These are phyloP conservation scores for Sinopyrophorus schimmeli DNA, from an alignment of 2,888 invertebrate species.

Conservation along the genomic window DNA sequence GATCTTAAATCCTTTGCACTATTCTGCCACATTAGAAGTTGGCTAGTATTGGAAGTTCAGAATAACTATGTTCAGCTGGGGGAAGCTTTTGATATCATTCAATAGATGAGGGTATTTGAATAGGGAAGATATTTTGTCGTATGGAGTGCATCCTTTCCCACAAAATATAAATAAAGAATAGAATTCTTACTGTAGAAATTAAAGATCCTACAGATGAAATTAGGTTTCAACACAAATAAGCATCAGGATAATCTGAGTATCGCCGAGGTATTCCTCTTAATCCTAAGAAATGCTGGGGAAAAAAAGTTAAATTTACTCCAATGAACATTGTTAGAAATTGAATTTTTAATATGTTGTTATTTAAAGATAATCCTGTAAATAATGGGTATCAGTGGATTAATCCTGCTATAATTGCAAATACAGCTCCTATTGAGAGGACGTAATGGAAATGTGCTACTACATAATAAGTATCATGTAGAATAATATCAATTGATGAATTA, in stretches of 20 bases:
- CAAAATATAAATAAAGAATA: constrained; percentile 65
- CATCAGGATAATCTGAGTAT: constrained; percentile 73
- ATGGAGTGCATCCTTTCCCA: constrained; percentile 69
- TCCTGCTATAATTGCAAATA: constrained; percentile 77
- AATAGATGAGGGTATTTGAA: no score
- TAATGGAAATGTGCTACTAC: constrained; percentile 84
- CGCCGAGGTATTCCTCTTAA: constrained; percentile 75
- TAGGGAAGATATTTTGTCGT: no score
- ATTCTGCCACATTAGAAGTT: no score
- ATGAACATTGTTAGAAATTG: constrained; percentile 75
- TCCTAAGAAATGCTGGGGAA: constrained; percentile 78
- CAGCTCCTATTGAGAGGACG: constrained; percentile 78
- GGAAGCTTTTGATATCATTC: no score
- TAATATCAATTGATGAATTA: constrained; percentile 77
- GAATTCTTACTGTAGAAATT: constrained; percentile 64
- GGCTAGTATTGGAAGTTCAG: no score
- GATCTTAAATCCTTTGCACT: no score
- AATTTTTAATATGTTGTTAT: constrained; percentile 64
- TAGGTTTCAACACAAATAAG: constrained; percentile 68
- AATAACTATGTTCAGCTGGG: no score
- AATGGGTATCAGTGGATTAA: constrained; percentile 73
- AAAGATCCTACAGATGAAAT: constrained; percentile 69
- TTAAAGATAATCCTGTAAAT: constrained; percentile 66
- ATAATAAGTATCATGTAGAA: constrained; percentile 82
- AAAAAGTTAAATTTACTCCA: constrained; percentile 78